Conservation (phyloP, 2,797 vertebrate genomes). For the Limosa lapponica region DNA sequence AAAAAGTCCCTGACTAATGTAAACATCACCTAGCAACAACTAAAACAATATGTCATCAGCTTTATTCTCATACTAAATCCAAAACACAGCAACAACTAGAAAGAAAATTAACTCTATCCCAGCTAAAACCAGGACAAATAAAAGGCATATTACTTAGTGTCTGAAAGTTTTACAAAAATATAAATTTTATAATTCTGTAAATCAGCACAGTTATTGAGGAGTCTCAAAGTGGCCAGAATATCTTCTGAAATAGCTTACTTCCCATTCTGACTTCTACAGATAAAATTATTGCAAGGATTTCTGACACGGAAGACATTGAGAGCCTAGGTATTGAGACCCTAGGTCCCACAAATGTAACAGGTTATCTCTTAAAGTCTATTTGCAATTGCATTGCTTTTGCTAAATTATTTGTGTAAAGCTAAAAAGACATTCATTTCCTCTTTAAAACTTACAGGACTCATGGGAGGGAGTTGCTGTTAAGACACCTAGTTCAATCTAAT, state of each 20-base stretch:
- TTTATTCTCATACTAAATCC: too few species aligned
- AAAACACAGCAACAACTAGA: too few species aligned
- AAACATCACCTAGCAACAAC: too few species aligned
- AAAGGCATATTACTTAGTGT: background rate
- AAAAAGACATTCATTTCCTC: background rate
- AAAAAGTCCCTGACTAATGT: too few species aligned
- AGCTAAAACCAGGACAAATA: too few species aligned
- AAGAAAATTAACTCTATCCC: too few species aligned
- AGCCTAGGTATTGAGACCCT: background rate
- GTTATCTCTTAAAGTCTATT: background rate
- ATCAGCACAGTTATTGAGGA: background rate
- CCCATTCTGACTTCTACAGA: background rate
- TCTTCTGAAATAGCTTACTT: background rate
- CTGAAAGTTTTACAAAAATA: background rate
- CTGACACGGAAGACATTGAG: background rate
- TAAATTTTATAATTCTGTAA: background rate
- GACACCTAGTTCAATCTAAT: background rate
- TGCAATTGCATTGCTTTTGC: background rate
- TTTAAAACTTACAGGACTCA: background rate
- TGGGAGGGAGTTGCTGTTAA: background rate
- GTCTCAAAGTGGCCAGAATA: background rate
- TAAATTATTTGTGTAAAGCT: background rate
- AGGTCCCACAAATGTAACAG: background rate
- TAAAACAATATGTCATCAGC: too few species aligned
- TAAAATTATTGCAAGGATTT: background rate